Evolutionary conservation across 2,113 vertebrate genomes (phyloP), one percentile per base, ranked within the genome.

Genomic region (Semnornis frantzii): DNA sequence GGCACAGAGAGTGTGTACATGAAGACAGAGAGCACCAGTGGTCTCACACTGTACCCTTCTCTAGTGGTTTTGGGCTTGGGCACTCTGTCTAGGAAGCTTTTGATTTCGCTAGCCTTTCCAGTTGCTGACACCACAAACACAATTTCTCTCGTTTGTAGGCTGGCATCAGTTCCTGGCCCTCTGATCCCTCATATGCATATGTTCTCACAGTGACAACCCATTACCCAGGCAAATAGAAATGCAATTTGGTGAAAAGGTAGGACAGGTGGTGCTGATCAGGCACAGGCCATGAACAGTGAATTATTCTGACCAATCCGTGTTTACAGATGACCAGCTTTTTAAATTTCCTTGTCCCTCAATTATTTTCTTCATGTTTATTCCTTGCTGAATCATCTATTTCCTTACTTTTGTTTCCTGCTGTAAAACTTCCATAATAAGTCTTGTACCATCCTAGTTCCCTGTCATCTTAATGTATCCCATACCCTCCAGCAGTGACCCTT

Each of bases 111-210:
- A 23, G 20, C 55, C 8, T 66, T 10, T 81, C 18, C 14, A n/a
- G 9, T 81, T 2, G 2, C 37, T 72, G 76, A 52, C 59, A 66
- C 17, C 5, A 3, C 20, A 44, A 37, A 27, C 20, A 11, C 0
- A n/a, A 24, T 24, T 92, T 19, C 21, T 60, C 31, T 54, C 37
- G 28, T 58, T 27, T 75, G 30, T 81, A 48, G 11, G 64, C 34
- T 84, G 60, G 5, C 39, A 70, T 33, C 27, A 13, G 44, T n/a
- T 84, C 19, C 66, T 90, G 70, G 12, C 13, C 39, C 30, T 63
- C 31, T 25, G 24, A 58, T 2, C 6, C 27, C 8, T 3, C 0
- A 4, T 54, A 12, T 3, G 18, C 4, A 12, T 6, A 5, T 12
- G 14, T 3, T 6, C 39, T 91, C 28, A 25, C 57, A 71, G 82